Evolutionary conservation across 1,140 invertebrate genomes (phyloP), one percentile per base, ranked within the genome.

Genomic region (Stenopsyche tienmushanensis): DNA sequence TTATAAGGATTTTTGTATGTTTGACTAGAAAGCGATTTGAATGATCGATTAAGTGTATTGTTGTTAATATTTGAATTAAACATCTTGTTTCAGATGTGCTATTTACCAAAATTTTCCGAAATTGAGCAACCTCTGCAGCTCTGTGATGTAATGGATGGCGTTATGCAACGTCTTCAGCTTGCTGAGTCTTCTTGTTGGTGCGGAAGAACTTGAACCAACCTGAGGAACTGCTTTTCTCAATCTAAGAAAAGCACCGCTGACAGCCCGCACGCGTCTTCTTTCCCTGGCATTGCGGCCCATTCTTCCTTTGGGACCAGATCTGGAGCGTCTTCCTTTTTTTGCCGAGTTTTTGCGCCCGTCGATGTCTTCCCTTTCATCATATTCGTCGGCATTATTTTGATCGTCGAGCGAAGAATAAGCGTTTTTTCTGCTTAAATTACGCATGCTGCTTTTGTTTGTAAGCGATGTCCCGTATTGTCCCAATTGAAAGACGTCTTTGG

Each of bases 281-380:
- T 67, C 66, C 41, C 69, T 52, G 24, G 69, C 69, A 23, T 71
- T 71, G 21, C 69, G 62, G 25, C 69, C 65, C 9, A 65, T 45
- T 29, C 62, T 59, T 13, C 60, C 62, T 21, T 49, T 66, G 10
- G 18, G 39, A 8, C 54, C 26, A 9, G 47, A 59, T 24, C n/a
- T 42, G 34, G 7, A 21, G 17, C 15, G 62, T 42, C 21, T 64
- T 25, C 17, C 49, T 34, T 26, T 58, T 24, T 8, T 10, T 17
- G 1, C 24, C 1, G 21, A 15, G 8, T 41, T 42, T 39, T 57
- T 25, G 20, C n/a, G 29, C 29, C 44, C n/a, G n/a, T n/a, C n/a
- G n/a, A n/a, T n/a, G n/a, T 39, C 34, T 7, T 39, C 34, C 34
- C n/a, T 39, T n/a, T 39, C 34, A 39, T 8, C 7, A 39, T 39